Evolutionary conservation across 2,888 invertebrate species (phyloP).

Genomic region (Pseudanteris insignis): DNA sequence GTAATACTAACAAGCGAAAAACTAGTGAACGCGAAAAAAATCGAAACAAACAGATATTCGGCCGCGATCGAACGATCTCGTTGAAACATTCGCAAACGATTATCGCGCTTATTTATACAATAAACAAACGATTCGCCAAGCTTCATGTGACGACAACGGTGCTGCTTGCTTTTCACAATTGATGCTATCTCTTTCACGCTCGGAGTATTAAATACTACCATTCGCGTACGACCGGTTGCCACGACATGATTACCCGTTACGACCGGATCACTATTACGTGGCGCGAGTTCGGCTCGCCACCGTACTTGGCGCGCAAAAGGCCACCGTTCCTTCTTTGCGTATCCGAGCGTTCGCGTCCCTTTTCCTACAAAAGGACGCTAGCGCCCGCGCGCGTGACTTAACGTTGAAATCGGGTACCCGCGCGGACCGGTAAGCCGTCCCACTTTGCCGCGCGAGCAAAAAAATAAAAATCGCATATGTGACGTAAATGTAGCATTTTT

Average conservation of each 20-base stretch:
- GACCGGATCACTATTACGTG: conserved; percentile 24
- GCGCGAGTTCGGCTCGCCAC: conserved; percentile 6
- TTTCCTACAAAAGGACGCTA: conserved; percentile 32
- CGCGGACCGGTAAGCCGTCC: conserved; percentile 28
- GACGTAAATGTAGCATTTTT: too few species aligned
- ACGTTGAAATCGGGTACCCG: conserved; percentile 30
- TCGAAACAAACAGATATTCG: too few species aligned
- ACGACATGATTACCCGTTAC: conserved; percentile 52
- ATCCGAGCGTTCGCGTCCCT: conserved; percentile 25
- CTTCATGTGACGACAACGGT: background rate
- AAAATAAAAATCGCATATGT: too few species aligned
- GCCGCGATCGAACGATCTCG: too few species aligned
- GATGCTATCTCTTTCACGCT: conserved; percentile 20
- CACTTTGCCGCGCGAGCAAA: too few species aligned
- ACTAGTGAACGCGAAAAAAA: too few species aligned
- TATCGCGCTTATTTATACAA: too few species aligned
- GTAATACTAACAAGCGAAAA: too few species aligned
- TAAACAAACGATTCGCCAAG: too few species aligned
- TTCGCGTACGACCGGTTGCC: conserved; percentile 46
- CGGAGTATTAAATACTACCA: conserved; percentile 23
- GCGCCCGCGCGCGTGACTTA: conserved; percentile 11
- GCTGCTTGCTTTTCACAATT: conserved; percentile 15
- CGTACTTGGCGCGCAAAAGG: conserved; percentile 30
- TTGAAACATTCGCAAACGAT: too few species aligned
- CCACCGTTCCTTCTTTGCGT: conserved; percentile 29